Evolutionary conservation across 2,888 invertebrate species (phyloP).

Genomic region (Notodonta dromedarius): DNA sequence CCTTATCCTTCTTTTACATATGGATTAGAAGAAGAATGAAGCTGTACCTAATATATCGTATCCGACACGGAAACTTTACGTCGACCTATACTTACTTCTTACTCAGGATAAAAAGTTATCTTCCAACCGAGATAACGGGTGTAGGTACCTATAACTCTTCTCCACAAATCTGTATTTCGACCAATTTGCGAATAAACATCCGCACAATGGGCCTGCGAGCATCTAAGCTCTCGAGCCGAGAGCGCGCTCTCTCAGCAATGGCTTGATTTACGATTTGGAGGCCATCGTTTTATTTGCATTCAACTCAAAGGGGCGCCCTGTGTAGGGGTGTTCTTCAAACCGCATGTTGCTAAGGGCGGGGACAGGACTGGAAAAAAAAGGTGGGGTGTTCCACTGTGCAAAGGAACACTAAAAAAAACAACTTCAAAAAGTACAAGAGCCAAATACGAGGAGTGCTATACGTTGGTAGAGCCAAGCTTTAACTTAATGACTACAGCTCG

Average conservation of each 20-base stretch:
- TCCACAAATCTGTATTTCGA: neutral
- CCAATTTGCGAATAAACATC: constrained; percentile 24
- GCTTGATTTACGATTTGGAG: constrained; percentile 63
- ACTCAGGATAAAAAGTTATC: too few relatives aligned
- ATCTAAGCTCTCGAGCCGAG: constrained; percentile 12
- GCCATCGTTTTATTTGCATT: constrained; percentile 53
- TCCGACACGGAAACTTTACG: too few relatives aligned
- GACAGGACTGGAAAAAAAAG: neutral
- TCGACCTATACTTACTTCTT: too few relatives aligned
- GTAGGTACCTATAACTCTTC: neutral
- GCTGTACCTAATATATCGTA: too few relatives aligned
- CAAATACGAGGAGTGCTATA: too few relatives aligned
- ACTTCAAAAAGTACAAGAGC: too few relatives aligned
- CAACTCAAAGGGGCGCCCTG: constrained; percentile 45
- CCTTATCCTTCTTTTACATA: too few relatives aligned
- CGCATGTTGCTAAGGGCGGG: constrained; percentile 30
- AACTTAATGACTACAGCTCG: too few relatives aligned
- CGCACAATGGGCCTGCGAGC: constrained; percentile 23
- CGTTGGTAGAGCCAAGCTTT: too few relatives aligned
- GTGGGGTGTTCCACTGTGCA: too few relatives aligned
- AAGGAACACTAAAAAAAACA: too few relatives aligned
- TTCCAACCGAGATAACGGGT: neutral
- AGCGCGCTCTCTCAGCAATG: constrained; percentile 38
- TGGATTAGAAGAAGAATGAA: too few relatives aligned
- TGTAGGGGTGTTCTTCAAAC: constrained; percentile 42